phyloP scores from a whole-genome alignment of 2,113 vertebrate genomes.

The Hiodon tergisus region DNA sequence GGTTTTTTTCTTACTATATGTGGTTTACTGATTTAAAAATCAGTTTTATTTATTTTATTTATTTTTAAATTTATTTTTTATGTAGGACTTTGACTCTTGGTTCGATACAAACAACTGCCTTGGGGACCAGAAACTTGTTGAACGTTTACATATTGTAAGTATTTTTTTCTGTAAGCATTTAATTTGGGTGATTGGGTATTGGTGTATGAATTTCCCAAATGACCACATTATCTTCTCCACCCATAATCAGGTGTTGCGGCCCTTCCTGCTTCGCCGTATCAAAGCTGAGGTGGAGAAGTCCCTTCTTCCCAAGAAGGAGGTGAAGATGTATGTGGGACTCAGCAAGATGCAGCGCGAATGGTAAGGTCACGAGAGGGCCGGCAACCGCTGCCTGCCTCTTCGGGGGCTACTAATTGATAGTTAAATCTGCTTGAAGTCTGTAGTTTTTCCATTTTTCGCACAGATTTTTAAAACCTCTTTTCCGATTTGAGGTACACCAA shows the following conservation, averaged over 20 bases:
- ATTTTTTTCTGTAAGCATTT: not conserved
- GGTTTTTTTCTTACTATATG: not conserved
- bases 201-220: not conserved
- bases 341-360: conserved; percentile 99
- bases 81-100: conserved; percentile 95
- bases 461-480: not conserved
- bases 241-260: conserved; percentile 76
- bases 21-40: not conserved
- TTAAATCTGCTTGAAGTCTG: not conserved
- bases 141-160: conserved; percentile 92
- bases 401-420: not conserved
- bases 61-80: no score
- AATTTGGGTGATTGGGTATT: not conserved
- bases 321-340: conserved; percentile 95
- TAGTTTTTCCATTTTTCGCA: not conserved
- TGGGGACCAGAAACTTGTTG: conserved; percentile 90
- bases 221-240: not conserved
- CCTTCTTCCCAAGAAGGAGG: conserved; percentile 91
- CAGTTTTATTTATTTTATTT: no score
- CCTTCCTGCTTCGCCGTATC: conserved; percentile 92
- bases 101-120: conserved; percentile 98
- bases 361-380: conserved; percentile 52
- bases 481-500: conserved; percentile 78
- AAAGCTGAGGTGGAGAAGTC: conserved; percentile 97
- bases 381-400: not conserved